A percentile compares a stretch with the other conserved stretches of the same genome.
phyloP scores from a whole-genome alignment of 2,888 invertebrate genomes.

The Erebia ligea region DNA sequence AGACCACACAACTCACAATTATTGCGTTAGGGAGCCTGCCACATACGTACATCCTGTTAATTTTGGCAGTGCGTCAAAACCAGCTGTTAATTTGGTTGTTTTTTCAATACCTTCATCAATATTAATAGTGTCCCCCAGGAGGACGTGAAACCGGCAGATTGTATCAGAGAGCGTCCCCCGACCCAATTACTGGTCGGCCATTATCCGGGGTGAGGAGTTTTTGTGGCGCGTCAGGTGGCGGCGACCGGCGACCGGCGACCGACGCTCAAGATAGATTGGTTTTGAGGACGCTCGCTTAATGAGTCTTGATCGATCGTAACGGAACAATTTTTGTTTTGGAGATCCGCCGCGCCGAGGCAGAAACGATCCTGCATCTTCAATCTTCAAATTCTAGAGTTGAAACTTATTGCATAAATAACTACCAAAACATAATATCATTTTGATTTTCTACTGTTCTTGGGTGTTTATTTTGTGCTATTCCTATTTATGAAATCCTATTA shows the following conservation, averaged over 20 bases:
- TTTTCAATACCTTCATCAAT: neutral
- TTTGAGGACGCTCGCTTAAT: conserved; percentile 16
- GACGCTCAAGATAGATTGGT: conserved; percentile 28
- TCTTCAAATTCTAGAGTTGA: neutral
- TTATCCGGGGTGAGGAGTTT: conserved; percentile 28
- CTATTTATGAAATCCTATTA: no score
- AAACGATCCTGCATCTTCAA: neutral
- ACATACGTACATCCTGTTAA: no score
- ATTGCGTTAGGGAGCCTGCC: no score
- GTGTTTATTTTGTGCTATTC: no score
- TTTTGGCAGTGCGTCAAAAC: no score
- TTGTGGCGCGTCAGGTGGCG: conserved; percentile 27
- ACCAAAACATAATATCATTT: no score
- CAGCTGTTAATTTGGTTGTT: neutral
- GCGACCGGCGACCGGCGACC: neutral
- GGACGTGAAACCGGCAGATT: neutral
- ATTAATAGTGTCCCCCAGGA: neutral
- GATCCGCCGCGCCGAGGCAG: neutral
- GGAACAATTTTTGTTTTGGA: conserved; percentile 19
- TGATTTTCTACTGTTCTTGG: no score
- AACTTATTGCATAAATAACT: neutral
- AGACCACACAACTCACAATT: no score
- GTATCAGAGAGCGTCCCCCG: conserved; percentile 1
- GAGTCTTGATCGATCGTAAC: conserved; percentile 29
- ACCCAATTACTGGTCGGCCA: conserved; percentile 28